Base-by-base conservation (phyloP, 1,140 invertebrate species). In the Apis laboriosa region DNA sequence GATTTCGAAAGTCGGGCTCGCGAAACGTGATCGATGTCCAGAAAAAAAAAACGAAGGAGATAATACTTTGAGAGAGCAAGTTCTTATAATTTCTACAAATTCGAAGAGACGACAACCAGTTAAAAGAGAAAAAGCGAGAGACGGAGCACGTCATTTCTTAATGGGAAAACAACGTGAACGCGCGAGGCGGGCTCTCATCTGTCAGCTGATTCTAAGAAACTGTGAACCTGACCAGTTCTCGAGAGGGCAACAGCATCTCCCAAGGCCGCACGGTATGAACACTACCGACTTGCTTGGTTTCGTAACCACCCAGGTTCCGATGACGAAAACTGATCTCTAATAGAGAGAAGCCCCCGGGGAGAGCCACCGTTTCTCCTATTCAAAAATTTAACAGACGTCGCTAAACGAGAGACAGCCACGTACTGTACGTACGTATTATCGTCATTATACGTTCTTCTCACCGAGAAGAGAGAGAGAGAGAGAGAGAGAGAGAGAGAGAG, bases 201-300 rank as follows among this genome's bases (percentile, higher is more conserved):
- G 79, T 84, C 86, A 77, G 64, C 67, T 73, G 70, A 83, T 88
- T 88, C 86, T 85, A 34, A 80, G 86, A 88, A 88, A 83, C 75
- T 79, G 64, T 76, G 55, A 85, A 85, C 86, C 79, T 88, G 86
- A 88, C 74, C 86, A 75, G 72, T 77, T 77, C 78, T 73, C 70
- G 56, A 13, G 83, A 82, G 86, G 76, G 76, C 87, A 88, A 88
- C 58, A 88, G 67, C 87, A 73, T 83, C 67, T 76, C 7, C 67
- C 87, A 88, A 88, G 87, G 86, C 75, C 49, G 51, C 56, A 55
- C 61, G 58, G 77, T 68, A 72, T 78, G 72, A 83, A 83, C 83
- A 60, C 67, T 56, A 28, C 8, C 49, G 51, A 76, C 67, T 64
- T 53, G 11, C 34, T 64, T 8, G 34, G 21, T 56, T 60, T 53